Conservation (phyloP, 2,797 vertebrate genomes). For the Etheostoma perlongum region DNA sequence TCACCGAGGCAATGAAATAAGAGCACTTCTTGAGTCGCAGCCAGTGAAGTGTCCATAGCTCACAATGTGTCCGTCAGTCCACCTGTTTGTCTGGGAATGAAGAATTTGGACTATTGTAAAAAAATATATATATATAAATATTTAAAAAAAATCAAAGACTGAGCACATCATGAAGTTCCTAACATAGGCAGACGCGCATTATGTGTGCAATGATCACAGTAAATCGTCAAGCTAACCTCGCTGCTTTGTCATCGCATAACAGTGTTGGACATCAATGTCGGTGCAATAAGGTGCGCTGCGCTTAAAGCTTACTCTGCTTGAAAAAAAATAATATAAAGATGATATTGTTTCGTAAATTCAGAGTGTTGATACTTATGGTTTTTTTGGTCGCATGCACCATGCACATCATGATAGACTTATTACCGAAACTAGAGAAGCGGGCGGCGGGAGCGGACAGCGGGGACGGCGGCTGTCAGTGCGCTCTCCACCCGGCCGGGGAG, state of each 20-base stretch:
- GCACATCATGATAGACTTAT: conserved; percentile 95
- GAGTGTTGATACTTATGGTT: conserved; percentile 92
- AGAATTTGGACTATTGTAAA: conserved; percentile 44
- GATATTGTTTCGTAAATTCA: conserved; percentile 94
- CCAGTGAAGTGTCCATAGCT: conserved; percentile 43
- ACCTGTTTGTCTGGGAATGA: conserved; percentile 68
- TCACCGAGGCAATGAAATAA: conserved; percentile 56
- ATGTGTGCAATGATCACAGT: conserved; percentile 61
- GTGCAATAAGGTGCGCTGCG: conserved; percentile 62
- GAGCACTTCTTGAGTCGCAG: conserved; percentile 46
- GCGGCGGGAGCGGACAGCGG: conserved; percentile 79
- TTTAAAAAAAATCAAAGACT: neutral
- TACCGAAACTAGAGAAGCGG: conserved; percentile 92
- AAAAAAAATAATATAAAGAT: conserved; percentile 79
- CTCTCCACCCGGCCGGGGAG: conserved; percentile 85
- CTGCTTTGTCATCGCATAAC: conserved; percentile 63
- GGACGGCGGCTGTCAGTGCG: conserved; percentile 89
- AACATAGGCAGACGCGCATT: conserved; percentile 48
- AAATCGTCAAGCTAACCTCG: conserved; percentile 49
- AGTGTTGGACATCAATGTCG: conserved; percentile 59
- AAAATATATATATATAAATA: neutral
- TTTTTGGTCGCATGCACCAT: conserved; percentile 94
- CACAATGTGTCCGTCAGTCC: conserved; percentile 48
- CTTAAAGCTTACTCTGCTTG: conserved; percentile 32
- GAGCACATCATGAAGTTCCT: conserved; percentile 59